Conservation (phyloP, 2,113 vertebrate species). For the Marmota flaviventris region DNA sequence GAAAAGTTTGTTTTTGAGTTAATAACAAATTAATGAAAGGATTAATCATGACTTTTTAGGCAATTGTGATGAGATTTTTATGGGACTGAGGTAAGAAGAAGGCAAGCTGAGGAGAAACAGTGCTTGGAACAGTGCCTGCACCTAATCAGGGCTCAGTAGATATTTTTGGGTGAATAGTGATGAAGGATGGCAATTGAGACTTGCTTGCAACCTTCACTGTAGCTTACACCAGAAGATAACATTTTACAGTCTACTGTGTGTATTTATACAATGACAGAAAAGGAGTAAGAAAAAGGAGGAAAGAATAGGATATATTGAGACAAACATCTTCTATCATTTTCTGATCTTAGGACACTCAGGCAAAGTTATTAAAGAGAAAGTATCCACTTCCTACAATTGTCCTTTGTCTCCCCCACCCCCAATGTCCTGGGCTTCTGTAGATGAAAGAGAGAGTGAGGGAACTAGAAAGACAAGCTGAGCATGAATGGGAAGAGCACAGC, state of each 20-base stretch:
- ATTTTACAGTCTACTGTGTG: neutral
- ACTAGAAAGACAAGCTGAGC: neutral
- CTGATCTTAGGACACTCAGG: constrained; percentile 32
- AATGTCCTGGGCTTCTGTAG: neutral
- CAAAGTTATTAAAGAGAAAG: constrained; percentile 19
- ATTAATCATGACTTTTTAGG: constrained; percentile 4
- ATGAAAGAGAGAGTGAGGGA: neutral
- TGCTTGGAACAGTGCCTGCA: neutral
- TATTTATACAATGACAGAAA: constrained; percentile 29
- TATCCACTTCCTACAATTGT: neutral
- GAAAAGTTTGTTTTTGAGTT: constrained; percentile 56
- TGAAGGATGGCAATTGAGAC: neutral
- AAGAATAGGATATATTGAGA: constrained; percentile 22
- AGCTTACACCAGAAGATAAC: neutral
- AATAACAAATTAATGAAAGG: constrained; percentile 38
- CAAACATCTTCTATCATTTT: constrained; percentile 27
- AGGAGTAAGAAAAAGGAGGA: neutral
- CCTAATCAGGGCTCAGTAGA: neutral
- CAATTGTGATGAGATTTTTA: constrained; percentile 46
- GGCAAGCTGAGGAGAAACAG: neutral
- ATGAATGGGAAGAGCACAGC: neutral
- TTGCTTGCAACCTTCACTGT: neutral
- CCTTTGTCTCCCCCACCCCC: neutral
- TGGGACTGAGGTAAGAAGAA: neutral
- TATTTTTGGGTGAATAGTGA: neutral